These are phyloP conservation scores for Lacerta bilineata DNA, from an alignment of 2,797 vertebrate genomes.

Conservation along the genomic window DNA sequence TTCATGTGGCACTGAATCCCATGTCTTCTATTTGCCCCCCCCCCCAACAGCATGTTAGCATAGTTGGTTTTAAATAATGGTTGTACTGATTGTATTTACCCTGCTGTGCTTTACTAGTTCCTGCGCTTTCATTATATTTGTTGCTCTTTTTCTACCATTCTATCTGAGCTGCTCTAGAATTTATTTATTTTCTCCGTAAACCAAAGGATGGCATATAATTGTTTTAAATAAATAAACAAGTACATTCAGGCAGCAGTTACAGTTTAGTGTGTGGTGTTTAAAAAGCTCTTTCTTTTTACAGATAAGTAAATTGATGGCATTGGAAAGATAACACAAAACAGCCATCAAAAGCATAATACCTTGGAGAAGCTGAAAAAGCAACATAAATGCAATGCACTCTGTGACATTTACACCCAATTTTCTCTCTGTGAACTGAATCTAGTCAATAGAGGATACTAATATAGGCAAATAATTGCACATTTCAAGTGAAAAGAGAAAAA, in stretches of 20 bases:
- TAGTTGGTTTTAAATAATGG: not conserved
- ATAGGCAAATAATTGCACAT: not conserved
- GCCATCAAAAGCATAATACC: not conserved
- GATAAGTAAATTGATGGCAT: not conserved
- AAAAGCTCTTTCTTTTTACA: not conserved
- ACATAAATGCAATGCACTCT: constrained; percentile 20
- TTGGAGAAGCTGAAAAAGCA: constrained; percentile 1
- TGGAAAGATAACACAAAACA: constrained; percentile 32
- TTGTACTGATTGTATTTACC: not conserved
- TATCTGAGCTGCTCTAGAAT: not conserved
- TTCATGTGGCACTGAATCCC: not conserved
- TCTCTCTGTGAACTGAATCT: not conserved
- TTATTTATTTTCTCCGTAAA: not conserved
- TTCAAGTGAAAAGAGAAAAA: not conserved
- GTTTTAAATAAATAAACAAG: not conserved
- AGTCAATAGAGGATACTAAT: not conserved
- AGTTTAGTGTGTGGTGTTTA: not conserved
- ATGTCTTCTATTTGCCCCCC: not conserved
- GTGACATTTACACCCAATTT: constrained; percentile 18
- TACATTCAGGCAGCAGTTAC: not conserved
- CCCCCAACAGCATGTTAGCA: not conserved
- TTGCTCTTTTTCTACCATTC: not conserved
- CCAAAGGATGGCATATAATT: not conserved
- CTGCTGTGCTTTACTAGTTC: not conserved
- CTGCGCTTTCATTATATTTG: not conserved